Conservation (phyloP, 2,113 vertebrate species). For the Nycticryphes semicollaris region DNA sequence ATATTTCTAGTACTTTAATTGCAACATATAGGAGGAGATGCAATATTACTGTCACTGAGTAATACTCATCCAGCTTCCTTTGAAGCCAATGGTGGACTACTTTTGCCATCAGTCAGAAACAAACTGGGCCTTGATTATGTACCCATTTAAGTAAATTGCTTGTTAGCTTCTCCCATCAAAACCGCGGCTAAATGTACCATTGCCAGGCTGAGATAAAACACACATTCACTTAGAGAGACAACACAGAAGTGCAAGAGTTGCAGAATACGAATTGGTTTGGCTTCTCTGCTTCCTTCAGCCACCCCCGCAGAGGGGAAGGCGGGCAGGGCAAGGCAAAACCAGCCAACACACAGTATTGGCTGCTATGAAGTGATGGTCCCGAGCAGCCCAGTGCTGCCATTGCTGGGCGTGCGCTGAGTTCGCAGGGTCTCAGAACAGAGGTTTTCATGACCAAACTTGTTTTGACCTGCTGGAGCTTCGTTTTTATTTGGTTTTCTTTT, state of each 20-base stretch:
- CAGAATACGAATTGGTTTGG: neutral
- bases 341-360: neutral
- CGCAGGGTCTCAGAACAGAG: neutral
- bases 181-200: neutral
- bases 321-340: neutral
- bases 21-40: neutral
- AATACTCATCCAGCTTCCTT: neutral
- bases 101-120: constrained; percentile 32
- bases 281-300: neutral
- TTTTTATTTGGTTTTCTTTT: neutral
- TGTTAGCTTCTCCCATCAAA: constrained; percentile 19
- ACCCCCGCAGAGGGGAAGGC: neutral
- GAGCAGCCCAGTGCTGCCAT: neutral
- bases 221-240: neutral
- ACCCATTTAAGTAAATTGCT: constrained; percentile 26
- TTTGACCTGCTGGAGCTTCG: neutral
- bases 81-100: neutral
- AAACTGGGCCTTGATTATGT: neutral
- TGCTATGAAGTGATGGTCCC: neutral
- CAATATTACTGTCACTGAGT: neutral
- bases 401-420: neutral
- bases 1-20: neutral
- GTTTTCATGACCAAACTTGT: neutral
- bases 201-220: neutral
- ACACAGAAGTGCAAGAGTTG: fast-evolving